Percentiles rank a stretch among this genome's conserved stretches.
Conservation (phyloP, 2,113 vertebrate species). For the Rhodinocichla rosea region DNA sequence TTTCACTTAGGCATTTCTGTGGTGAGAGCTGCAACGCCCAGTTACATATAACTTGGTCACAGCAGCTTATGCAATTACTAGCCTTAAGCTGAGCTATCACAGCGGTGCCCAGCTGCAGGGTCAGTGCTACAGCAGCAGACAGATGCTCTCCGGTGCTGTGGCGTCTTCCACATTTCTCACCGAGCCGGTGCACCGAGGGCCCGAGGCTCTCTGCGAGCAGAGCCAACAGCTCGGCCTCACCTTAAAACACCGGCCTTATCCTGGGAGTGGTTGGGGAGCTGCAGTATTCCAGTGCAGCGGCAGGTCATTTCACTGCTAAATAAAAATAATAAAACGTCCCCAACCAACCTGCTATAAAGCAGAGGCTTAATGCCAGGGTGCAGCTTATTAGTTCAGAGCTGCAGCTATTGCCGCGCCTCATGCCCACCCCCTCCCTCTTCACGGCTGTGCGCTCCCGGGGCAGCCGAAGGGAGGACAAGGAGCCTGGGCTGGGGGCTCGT, state of each 20-base stretch:
- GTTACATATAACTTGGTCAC: background rate
- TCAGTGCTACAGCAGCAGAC: accelerated
- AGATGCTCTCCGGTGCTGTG: background rate
- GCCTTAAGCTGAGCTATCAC: background rate
- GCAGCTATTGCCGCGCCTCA: background rate
- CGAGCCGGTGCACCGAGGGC: background rate
- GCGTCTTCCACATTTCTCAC: background rate
- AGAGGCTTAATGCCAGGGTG: background rate
- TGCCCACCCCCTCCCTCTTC: background rate
- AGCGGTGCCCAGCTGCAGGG: background rate
- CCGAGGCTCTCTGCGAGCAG: background rate
- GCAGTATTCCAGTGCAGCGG: background rate
- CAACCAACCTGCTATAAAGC: background rate
- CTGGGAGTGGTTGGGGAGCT: background rate
- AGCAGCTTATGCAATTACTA: background rate
- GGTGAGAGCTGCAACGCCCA: background rate
- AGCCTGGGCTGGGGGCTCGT: accelerated
- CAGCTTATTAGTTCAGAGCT: accelerated
- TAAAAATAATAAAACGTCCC: background rate
- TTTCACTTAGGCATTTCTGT: background rate
- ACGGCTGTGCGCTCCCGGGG: background rate
- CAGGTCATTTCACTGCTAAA: background rate
- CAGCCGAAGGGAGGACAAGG: too few relatives aligned
- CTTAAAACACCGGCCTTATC: too few relatives aligned
- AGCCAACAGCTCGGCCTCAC: background rate